phyloP scores from a whole-genome alignment of 1,140 invertebrate species.

The Pteromalus puparum region DNA sequence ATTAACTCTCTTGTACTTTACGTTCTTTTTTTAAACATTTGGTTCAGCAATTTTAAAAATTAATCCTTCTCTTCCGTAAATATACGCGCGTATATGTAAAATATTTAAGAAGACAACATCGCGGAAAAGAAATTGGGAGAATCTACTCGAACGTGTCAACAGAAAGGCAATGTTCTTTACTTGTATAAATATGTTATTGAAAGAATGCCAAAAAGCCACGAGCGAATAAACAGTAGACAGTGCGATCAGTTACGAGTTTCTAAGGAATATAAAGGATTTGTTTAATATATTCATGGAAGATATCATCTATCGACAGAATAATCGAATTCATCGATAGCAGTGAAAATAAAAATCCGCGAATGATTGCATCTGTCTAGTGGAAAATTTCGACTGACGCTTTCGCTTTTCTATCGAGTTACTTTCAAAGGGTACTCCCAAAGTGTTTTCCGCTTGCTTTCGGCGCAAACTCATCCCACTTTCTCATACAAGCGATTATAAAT shows the following conservation, averaged over 20 bases:
- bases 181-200: slow-evolving; percentile 13
- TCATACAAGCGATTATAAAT: background rate
- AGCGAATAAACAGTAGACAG: background rate
- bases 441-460: background rate
- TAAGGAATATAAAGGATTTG: background rate
- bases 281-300: too few relatives aligned
- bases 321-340: too few relatives aligned
- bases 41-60: slow-evolving; percentile 22
- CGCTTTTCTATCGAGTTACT: background rate
- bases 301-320: too few relatives aligned
- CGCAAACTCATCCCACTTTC: background rate
- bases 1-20: too few relatives aligned
- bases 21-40: background rate
- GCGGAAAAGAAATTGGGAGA: background rate
- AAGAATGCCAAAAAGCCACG: background rate
- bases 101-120: slow-evolving; percentile 20
- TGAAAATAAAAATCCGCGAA: too few relatives aligned
- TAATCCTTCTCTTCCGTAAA: slow-evolving; percentile 42
- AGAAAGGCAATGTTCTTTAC: slow-evolving; percentile 7
- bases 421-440: background rate
- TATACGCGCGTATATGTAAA: slow-evolving; percentile 30
- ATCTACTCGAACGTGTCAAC: background rate
- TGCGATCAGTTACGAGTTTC: background rate
- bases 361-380: background rate
- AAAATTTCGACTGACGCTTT: background rate